Conservation (phyloP, 2,888 invertebrate genomes). For the Petrolisthes manimaculis region DNA sequence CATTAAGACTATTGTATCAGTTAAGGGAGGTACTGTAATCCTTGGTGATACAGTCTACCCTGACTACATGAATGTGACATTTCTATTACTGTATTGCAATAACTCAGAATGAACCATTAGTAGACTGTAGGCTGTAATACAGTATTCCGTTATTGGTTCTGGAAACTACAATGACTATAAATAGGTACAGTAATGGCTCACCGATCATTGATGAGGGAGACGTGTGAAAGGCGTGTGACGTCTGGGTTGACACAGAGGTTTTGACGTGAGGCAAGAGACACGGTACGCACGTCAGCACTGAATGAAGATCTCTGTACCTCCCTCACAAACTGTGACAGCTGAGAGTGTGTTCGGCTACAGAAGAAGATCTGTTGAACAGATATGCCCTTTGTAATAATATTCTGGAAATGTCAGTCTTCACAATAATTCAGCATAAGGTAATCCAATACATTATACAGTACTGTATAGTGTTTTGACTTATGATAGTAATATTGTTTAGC, state of each 20-base stretch:
- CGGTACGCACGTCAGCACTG: slow-evolving; percentile 78
- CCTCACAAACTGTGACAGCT: slow-evolving; percentile 92
- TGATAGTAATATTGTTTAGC: too few relatives aligned
- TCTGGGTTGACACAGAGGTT: slow-evolving; percentile 90
- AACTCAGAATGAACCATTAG: neutral
- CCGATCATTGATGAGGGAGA: slow-evolving; percentile 89
- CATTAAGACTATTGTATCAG: too few relatives aligned
- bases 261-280: slow-evolving; percentile 90
- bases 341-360: slow-evolving; percentile 97
- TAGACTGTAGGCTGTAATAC: too few relatives aligned
- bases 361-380: slow-evolving; percentile 80
- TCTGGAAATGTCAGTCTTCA: too few relatives aligned
- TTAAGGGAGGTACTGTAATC: too few relatives aligned
- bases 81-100: too few relatives aligned
- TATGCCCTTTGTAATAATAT: too few relatives aligned
- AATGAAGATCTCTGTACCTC: slow-evolving; percentile 78
- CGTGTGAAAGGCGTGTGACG: slow-evolving; percentile 80
- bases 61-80: too few relatives aligned
- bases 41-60: too few relatives aligned
- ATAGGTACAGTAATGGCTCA: slow-evolving; percentile 68
- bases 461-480: neutral
- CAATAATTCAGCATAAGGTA: neutral
- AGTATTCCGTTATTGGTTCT: too few relatives aligned
- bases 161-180: too few relatives aligned
- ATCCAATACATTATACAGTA: neutral